Conservation (phyloP, 2,888 invertebrate species). For the Pegoplata infirma region DNA sequence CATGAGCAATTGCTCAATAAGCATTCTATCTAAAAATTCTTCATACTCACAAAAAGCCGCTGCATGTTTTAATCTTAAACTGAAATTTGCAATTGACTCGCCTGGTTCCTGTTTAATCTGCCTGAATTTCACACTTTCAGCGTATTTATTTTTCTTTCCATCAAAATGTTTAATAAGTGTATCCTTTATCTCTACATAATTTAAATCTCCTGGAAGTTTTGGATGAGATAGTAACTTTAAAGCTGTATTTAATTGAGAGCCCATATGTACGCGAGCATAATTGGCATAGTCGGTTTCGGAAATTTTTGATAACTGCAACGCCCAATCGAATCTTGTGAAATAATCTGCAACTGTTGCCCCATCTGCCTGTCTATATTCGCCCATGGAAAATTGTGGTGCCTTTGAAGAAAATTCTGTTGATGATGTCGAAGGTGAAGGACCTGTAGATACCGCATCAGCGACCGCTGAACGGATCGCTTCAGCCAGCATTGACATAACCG, state of each 20-base stretch:
- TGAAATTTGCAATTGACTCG: conserved; percentile 12
- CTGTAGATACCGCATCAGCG: not conserved
- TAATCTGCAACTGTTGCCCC: not conserved
- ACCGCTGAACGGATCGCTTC: conserved; percentile 21
- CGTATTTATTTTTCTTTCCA: conserved; percentile 15
- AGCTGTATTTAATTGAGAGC: not conserved
- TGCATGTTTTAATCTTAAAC: conserved; percentile 43
- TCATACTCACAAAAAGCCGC: conserved; percentile 55
- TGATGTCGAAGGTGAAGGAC: not conserved
- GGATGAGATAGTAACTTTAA: conserved; percentile 13
- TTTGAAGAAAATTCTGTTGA: not conserved
- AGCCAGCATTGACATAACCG: conserved; percentile 7
- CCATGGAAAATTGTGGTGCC: not conserved
- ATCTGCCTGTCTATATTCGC: not conserved
- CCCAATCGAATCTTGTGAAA: conserved; percentile 20
- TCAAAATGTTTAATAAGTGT: conserved; percentile 18
- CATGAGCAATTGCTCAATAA: conserved; percentile 59
- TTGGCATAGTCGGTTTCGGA: not conserved
- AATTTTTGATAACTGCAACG: not conserved
- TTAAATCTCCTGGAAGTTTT: not conserved
- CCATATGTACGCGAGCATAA: conserved; percentile 15
- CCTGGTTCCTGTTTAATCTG: conserved; percentile 1
- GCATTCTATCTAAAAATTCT: conserved; percentile 51
- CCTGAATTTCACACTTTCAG: conserved; percentile 39
- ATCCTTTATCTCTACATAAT: conserved; percentile 6